Evolutionary conservation across 2,888 invertebrate species (phyloP), one percentile per base, ranked within the genome.

Genomic region (Apodemia hepburni): DNA sequence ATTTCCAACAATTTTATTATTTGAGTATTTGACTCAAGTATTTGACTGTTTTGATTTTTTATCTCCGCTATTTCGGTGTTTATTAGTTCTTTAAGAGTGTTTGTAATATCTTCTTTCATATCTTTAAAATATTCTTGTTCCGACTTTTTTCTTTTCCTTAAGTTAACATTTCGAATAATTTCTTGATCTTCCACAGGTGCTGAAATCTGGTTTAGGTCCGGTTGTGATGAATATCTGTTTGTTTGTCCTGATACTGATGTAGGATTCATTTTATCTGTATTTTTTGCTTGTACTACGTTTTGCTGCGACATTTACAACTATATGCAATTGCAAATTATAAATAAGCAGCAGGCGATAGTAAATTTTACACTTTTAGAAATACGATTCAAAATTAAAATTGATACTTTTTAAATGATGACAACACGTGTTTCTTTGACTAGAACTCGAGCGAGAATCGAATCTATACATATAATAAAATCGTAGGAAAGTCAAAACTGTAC

Each of bases 11-110:
- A 11, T 51, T 51, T 51, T 11, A 51, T 51, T 4, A 51, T 17
- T 22, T 17, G 51, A 7, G 51, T 11, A 51, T 51, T 51, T 7
- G 17, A 51, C 11, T 51, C 18, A 51, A 51, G 51, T 9, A 51
- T 51, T 22, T 51, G 11, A 51, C 22, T 51, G 51, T 51, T 51
- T 51, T 51, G 51, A 11, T 18, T 51, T 51, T 51, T 51, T 22
- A 51, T 51, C 17, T 51, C 51, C 11, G 9, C 61, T 59, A 62
- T 65, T 33, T 61, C 60, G 38, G 69, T 58, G 5, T 72, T 62
- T 64, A 51, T 49, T 15, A 51, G 11, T 57, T 51, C 18, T 7
- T 51, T 51, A 11, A 51, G 18, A 2, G 3, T 2, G 51, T 51
- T 11, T 2, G n/a, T 45, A 2, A 51, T 51, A 4, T 51, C 51